Evolutionary conservation across 2,888 invertebrate species (phyloP), one percentile per base, ranked within the genome.

Genomic region (Tricholauxania praeusta): DNA sequence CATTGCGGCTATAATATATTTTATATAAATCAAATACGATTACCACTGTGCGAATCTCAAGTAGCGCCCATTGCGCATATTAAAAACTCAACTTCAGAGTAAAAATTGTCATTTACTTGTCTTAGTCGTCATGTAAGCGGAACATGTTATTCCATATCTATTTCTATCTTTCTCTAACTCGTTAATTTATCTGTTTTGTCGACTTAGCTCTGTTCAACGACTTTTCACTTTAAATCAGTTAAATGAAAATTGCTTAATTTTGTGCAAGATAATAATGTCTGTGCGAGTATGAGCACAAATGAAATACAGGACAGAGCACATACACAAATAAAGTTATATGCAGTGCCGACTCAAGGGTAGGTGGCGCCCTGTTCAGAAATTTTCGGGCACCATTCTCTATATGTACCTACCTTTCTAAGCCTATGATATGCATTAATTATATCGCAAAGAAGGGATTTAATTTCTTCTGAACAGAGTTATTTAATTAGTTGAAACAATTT

Each of bases 201-300:
- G 39, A 39, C 39, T 39, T 17, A n/a, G 47, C 62, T 62, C 32
- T 48, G 22, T 4, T 12, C 22, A 49, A 63, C 49, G 53, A 66
- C 66, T 32, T 32, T 66, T 59, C 57, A 60, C 22, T 68, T 53
- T 19, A 69, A 69, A 59, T 69, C 60, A 60, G 69, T 60, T 60
- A 59, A 15, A 60, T 22, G 53, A 15, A 71, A 77, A 77, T 75
- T 75, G 73, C 66, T 75, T 77, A 77, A 75, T 74, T 75, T 73
- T 74, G 70, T 71, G 72, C 74, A 74, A 71, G 62, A 72, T 73
- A 72, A 72, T 74, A 77, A 77, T 73, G 71, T 71, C 60, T 59
- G 48, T 39, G n/a, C 48, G 59, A 22, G 49, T 28, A 51, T 48
- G 28, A 28, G 28, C 28, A 15, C 51, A 47, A 39, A 53, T 28